Percentiles rank a stretch among this genome's conserved stretches.
phyloP scores from a whole-genome alignment of 2,113 vertebrate genomes.

The Catharus fuscescens region DNA sequence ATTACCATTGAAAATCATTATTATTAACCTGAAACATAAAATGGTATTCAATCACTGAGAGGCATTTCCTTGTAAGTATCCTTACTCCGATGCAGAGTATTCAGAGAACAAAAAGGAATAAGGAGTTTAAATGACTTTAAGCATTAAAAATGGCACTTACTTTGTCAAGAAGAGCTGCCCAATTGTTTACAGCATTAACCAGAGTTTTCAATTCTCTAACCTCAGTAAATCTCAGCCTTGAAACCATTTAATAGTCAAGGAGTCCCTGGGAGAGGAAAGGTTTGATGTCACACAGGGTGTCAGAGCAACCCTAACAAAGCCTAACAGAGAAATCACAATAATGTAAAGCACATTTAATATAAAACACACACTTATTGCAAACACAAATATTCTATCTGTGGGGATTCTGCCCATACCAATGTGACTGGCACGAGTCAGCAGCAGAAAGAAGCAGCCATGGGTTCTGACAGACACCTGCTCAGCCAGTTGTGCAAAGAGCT shows the following conservation, averaged over 20 bases:
- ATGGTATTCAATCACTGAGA: background rate
- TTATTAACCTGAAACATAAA: background rate
- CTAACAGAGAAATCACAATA: background rate
- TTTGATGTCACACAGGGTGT: background rate
- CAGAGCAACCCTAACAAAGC: background rate
- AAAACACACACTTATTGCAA: background rate
- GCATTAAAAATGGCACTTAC: background rate
- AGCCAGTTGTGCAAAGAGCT: background rate
- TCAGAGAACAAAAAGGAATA: background rate
- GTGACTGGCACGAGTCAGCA: background rate
- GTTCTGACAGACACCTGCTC: background rate
- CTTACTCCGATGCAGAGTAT: background rate
- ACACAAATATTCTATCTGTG: background rate
- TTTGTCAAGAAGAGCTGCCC: background rate
- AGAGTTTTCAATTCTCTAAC: constrained; percentile 5
- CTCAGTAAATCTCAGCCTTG: background rate
- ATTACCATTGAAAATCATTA: background rate
- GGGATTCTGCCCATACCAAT: fast-evolving
- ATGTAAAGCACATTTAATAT: background rate
- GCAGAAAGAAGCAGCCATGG: background rate
- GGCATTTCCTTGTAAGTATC: background rate
- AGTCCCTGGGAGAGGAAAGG: background rate
- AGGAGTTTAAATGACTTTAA: background rate
- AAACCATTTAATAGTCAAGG: background rate
- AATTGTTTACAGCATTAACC: background rate